Conservation (phyloP, 1,140 invertebrate genomes). For the Drosophila subpulchrella region DNA sequence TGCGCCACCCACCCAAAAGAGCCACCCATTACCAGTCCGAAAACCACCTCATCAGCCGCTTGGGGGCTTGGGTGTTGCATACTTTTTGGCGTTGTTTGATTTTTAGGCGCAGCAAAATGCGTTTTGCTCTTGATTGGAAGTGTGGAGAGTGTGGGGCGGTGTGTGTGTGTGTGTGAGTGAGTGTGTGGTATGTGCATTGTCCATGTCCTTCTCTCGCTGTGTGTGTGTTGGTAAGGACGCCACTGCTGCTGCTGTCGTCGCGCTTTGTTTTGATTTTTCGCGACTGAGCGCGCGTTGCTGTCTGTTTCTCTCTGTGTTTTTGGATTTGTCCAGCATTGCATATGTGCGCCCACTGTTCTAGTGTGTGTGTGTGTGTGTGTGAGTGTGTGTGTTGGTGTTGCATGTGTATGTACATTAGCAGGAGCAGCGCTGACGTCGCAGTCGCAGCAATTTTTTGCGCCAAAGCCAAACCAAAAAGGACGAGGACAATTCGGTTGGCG, state of each 20-base stretch:
- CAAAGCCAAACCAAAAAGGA: constrained; percentile 75
- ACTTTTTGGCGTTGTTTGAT: constrained; percentile 79
- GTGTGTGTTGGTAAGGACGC: constrained; percentile 16
- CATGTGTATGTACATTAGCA: constrained; percentile 72
- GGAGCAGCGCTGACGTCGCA: constrained; percentile 52
- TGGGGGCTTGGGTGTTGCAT: constrained; percentile 56
- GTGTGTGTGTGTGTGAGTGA: background rate
- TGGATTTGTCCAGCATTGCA: constrained; percentile 73
- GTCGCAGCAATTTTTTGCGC: constrained; percentile 66
- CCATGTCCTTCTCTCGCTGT: constrained; percentile 25
- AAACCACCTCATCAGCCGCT: constrained; percentile 4
- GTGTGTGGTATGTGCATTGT: constrained; percentile 45
- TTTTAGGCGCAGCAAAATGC: constrained; percentile 81
- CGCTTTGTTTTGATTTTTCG: constrained; percentile 83
- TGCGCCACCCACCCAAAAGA: constrained; percentile 16
- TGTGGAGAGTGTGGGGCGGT: constrained; percentile 7
- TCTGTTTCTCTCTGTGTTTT: constrained; percentile 59
- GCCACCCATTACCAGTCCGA: background rate
- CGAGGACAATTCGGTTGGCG: constrained; percentile 72
- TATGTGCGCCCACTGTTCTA: constrained; percentile 45
- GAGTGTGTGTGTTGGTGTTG: constrained; percentile 25
- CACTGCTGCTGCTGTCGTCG: constrained; percentile 55
- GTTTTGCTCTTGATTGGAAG: constrained; percentile 67
- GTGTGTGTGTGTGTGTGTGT: constrained; percentile 26
- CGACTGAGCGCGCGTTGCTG: constrained; percentile 77